Evolutionary conservation across 2,888 invertebrate species (phyloP).

Genomic region (Anthrax anthrax): DNA sequence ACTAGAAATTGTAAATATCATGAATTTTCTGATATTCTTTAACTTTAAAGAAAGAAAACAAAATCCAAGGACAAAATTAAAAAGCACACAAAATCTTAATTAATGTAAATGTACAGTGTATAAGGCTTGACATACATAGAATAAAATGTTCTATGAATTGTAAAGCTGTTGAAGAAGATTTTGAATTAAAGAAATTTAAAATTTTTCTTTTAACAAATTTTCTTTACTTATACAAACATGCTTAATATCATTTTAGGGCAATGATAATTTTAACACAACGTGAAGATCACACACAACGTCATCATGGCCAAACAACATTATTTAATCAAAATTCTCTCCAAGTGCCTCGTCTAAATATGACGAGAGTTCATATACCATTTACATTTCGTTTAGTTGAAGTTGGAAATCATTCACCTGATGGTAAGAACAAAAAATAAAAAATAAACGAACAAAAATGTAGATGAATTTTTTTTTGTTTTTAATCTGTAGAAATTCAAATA

Average conservation of each 20-base stretch:
- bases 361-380: slow-evolving; percentile 70
- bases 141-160: too few relatives aligned
- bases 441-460: neutral
- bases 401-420: slow-evolving; percentile 53
- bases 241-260: slow-evolving; percentile 7
- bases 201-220: too few relatives aligned
- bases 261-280: slow-evolving; percentile 10
- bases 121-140: too few relatives aligned
- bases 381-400: slow-evolving; percentile 63
- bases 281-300: slow-evolving; percentile 6
- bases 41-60: too few relatives aligned
- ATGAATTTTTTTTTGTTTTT: neutral
- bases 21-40: too few relatives aligned
- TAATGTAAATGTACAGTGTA: too few relatives aligned
- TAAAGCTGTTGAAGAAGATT: too few relatives aligned
- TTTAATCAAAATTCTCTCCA: slow-evolving; percentile 10
- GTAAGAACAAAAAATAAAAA: slow-evolving; percentile 28
- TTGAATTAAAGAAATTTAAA: too few relatives aligned
- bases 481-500: slow-evolving; percentile 53
- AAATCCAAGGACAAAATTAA: too few relatives aligned
- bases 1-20: too few relatives aligned
- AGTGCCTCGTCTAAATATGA: slow-evolving; percentile 61
- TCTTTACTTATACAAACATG: too few relatives aligned
- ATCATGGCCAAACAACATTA: slow-evolving; percentile 1
- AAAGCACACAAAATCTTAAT: too few relatives aligned